Evolutionary conservation across 2,888 invertebrate species (phyloP), one percentile per base, ranked within the genome.

Genomic region (Ophioninae sp.): DNA sequence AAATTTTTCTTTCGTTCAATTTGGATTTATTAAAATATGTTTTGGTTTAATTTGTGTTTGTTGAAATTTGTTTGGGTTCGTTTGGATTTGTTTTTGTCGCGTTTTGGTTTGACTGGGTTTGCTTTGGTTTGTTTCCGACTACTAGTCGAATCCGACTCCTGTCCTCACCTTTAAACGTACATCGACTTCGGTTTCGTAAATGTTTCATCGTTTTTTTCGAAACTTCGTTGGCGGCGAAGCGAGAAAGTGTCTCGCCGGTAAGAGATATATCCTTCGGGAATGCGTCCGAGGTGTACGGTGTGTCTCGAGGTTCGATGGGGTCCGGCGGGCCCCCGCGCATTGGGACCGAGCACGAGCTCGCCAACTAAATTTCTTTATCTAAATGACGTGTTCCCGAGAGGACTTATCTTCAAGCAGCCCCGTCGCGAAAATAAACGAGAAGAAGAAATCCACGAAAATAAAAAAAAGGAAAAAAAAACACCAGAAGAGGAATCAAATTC

Each of bases 381-480:
- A 90, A 91, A 91, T 90, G 87, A 91, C 91, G 90, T 91, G 91
- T 91, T 91, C 88, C 90, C 89, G 89, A 89, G 86, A 88, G 87
- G 67, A 68, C 86, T 91, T 91, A 91, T 91, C 90, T 91, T 89
- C 86, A 90, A 90, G 88, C 90, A 90, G 86, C 86, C 86, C 87
- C 87, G 64, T 22, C 61, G 72, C 68, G 73, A 44, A 73, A 73
- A 20, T 64, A 9, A 39, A 58, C 23, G 22, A 72, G 23, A 44
- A 65, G 72, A 81, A 65, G 22, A 51, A 81, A 69, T 58, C 8
- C 37, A 56, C 68, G 5, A 69, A 37, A 17, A 30, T 20, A 22
- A 30, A n/a, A 71, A 68, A 20, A n/a, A n/a, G 17, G 41, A 64
- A 51, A 30, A n/a, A 44, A 44, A 44, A 44, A n/a, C n/a, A n/a